Percentiles rank a stretch among this genome's conserved stretches.
Evolutionary conservation across 2,888 invertebrate genomes (phyloP).

Genomic region (Chrysina gloriosa): DNA sequence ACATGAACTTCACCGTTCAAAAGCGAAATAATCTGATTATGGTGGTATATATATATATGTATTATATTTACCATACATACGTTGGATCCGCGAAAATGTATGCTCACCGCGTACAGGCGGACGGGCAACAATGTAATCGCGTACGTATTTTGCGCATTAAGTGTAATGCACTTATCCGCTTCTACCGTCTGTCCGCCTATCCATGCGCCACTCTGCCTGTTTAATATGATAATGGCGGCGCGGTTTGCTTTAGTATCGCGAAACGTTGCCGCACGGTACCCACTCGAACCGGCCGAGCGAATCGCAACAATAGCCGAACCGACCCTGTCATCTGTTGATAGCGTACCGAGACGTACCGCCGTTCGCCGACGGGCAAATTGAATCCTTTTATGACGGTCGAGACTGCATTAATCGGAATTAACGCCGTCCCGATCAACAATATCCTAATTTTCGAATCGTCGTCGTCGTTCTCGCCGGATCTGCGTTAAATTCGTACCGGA

Average conservation of each 20-base stretch:
- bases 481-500: no score
- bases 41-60: no score
- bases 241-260: conserved; percentile 13
- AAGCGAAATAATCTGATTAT: no score
- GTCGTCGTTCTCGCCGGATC: no score
- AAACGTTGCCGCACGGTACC: background rate
- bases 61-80: no score
- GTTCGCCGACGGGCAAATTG: background rate
- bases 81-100: no score
- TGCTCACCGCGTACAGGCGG: no score
- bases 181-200: background rate
- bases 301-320: background rate
- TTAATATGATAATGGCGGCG: conserved; percentile 32
- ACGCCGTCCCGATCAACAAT: no score
- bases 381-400: background rate
- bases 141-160: background rate
- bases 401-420: background rate
- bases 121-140: background rate
- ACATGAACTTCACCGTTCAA: no score
- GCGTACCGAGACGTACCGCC: background rate
- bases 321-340: conserved; percentile 24
- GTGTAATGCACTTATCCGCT: background rate
- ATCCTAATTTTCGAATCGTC: no score
- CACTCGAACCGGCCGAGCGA: background rate
- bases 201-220: background rate